These are phyloP conservation scores for Upupa epops DNA, from an alignment of 2,113 vertebrate genomes.

Conservation along the genomic window DNA sequence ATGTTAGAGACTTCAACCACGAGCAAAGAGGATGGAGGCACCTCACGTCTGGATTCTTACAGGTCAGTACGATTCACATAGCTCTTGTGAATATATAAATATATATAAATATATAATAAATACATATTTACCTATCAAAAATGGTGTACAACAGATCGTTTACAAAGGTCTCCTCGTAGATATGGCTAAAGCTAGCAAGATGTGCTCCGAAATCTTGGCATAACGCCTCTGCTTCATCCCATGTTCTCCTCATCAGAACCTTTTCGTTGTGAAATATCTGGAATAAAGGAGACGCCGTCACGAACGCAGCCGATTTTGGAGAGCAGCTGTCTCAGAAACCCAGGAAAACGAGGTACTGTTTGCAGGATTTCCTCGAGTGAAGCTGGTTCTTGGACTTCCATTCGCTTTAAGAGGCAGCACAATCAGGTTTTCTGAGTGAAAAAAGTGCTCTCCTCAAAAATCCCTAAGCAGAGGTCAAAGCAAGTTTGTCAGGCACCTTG, in stretches of 20 bases:
- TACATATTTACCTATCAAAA: constrained; percentile 86
- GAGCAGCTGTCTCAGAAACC: background rate
- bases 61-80: background rate
- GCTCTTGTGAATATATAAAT: too few species aligned
- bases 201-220: constrained; percentile 91
- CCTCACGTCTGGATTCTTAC: background rate
- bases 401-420: background rate
- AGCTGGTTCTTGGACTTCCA: background rate
- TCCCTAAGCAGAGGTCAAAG: background rate
- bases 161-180: constrained; percentile 89
- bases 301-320: background rate
- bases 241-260: constrained; percentile 89
- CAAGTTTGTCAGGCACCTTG: constrained; percentile 75
- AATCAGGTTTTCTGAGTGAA: too few species aligned
- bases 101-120: too few species aligned
- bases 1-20: background rate
- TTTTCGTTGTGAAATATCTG: constrained; percentile 95
- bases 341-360: background rate
- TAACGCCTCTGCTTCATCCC: constrained; percentile 89
- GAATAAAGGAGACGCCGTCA: background rate
- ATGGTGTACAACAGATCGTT: constrained; percentile 84
- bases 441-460: background rate
- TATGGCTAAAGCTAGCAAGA: constrained; percentile 90
- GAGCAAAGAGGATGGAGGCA: background rate
- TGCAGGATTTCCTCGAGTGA: background rate